Percentiles rank a stretch among this genome's conserved stretches.
phyloP scores from a whole-genome alignment of 2,888 invertebrate species.

The Ceraclea dissimilis region DNA sequence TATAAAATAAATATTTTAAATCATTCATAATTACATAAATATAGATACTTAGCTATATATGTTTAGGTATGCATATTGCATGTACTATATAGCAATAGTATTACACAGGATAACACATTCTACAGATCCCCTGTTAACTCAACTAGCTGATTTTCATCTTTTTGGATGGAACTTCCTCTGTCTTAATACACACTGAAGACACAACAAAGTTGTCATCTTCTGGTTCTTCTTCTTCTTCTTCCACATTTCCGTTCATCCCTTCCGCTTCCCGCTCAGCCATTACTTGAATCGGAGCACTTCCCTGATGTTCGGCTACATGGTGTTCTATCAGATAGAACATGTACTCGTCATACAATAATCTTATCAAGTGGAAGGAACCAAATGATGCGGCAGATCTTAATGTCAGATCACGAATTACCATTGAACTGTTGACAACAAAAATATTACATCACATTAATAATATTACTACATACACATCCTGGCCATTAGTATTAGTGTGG shows the following conservation, averaged over 20 bases:
- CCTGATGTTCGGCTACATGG: slow-evolving; percentile 84
- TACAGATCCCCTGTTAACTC: neutral
- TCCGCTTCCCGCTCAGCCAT: slow-evolving; percentile 50
- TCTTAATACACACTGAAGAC: slow-evolving; percentile 1
- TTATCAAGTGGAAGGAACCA: slow-evolving; percentile 96
- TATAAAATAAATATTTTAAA: too few species aligned
- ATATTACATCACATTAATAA: neutral
- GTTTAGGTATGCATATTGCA: too few species aligned
- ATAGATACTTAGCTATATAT: too few species aligned
- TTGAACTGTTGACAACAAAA: slow-evolving; percentile 60
- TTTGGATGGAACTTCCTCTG: slow-evolving; percentile 20
- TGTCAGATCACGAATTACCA: slow-evolving; percentile 96
- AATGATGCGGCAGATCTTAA: slow-evolving; percentile 95
- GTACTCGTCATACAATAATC: slow-evolving; percentile 96
- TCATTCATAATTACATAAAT: too few species aligned
- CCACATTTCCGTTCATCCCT: slow-evolving; percentile 16
- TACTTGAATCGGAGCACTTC: slow-evolving; percentile 90
- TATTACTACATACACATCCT: too few species aligned
- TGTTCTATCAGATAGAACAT: slow-evolving; percentile 98
- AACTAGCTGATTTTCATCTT: slow-evolving; percentile 25
- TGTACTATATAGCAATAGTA: too few species aligned
- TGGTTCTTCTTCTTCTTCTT: slow-evolving; percentile 26
- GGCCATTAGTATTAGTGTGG: too few species aligned
- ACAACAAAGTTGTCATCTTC: slow-evolving; percentile 40
- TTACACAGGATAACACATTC: too few species aligned